Conservation (phyloP, 2,888 invertebrate species). For the Dicycla oo region DNA sequence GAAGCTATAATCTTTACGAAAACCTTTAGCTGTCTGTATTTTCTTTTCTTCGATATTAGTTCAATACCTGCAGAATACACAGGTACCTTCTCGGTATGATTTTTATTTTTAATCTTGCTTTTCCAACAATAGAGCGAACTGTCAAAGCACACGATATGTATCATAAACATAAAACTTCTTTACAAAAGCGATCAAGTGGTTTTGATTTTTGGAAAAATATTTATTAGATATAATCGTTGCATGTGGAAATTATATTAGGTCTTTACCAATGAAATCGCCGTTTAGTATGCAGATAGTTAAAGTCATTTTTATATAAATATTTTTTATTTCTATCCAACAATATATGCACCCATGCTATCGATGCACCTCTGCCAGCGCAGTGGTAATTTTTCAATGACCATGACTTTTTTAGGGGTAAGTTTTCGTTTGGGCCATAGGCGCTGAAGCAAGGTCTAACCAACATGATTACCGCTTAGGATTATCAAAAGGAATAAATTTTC, state of each 20-base stretch:
- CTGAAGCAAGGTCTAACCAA: no score
- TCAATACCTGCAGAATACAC: neutral
- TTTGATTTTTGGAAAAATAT: neutral
- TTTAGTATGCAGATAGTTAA: no score
- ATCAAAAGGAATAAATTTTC: no score
- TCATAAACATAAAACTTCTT: neutral
- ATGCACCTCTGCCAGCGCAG: no score
- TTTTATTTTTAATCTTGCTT: slow-evolving; percentile 1
- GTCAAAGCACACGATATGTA: neutral
- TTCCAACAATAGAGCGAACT: neutral
- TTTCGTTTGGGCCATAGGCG: no score
- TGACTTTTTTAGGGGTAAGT: no score
- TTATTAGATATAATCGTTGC: neutral
- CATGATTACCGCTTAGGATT: no score
- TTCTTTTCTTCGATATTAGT: neutral
- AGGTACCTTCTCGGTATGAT: neutral
- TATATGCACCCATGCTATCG: no score
- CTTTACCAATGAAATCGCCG: no score
- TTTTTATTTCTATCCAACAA: no score
- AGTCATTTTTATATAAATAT: no score
- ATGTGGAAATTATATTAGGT: neutral
- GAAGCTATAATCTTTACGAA: neutral
- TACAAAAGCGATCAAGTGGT: neutral
- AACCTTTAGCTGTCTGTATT: neutral
- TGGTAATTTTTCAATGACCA: no score